Percentiles rank a stretch among this genome's conserved stretches.
Conservation (phyloP, 2,113 vertebrate genomes). For the Nipponia nippon region DNA sequence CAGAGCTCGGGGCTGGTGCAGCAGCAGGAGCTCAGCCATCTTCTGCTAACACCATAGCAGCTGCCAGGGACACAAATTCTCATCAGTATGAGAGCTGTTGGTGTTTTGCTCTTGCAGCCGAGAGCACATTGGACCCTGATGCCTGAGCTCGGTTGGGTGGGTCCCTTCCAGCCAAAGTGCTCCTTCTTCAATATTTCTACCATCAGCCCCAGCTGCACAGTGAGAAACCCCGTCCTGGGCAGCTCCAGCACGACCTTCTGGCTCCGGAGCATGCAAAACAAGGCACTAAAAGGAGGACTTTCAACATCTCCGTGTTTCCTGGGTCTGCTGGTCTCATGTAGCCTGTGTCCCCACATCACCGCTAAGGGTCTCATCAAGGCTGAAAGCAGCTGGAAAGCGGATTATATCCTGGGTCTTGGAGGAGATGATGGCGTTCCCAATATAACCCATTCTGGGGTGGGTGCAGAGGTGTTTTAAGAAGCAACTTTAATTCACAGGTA, state of each 20-base stretch:
- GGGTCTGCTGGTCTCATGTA: not conserved
- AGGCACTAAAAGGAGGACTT: not conserved
- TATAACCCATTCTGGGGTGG: not conserved
- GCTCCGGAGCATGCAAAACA: not conserved
- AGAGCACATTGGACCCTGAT: accelerated
- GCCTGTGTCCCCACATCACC: not conserved
- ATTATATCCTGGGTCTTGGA: not conserved
- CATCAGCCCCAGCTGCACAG: accelerated
- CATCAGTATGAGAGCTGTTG: accelerated
- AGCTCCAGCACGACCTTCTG: accelerated
- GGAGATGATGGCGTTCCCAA: not conserved
- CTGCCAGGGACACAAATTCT: not conserved
- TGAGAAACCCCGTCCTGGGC: accelerated
- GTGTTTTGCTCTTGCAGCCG: not conserved
- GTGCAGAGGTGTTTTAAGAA: not conserved
- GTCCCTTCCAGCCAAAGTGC: not conserved
- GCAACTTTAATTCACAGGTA: not conserved
- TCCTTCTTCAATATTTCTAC: not conserved
- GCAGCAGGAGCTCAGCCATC: not conserved
- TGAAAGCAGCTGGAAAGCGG: not conserved
- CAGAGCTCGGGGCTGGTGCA: not conserved
- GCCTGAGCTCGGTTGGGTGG: not conserved
- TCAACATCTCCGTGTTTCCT: not conserved
- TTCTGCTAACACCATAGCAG: not conserved
- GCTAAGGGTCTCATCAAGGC: not conserved